A percentile compares a stretch with the other conserved stretches of the same genome.
Conservation (phyloP, 2,113 vertebrate species). For the Meles meles region DNA sequence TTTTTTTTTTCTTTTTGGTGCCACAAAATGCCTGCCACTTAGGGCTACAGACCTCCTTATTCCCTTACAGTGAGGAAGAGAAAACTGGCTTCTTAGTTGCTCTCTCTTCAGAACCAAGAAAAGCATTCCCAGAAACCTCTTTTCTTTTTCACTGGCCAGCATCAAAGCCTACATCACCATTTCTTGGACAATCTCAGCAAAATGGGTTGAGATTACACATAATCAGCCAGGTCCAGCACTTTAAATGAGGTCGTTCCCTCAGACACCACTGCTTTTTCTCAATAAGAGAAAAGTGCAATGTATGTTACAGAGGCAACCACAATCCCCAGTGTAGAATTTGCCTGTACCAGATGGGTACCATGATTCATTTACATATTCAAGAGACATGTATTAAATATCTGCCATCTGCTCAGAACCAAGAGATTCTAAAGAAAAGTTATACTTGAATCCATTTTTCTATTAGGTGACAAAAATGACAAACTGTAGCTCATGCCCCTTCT, state of each 20-base stretch:
- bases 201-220: not conserved
- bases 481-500: not conserved
- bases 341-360: constrained; percentile 39
- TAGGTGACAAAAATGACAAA: constrained; percentile 48
- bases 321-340: not conserved
- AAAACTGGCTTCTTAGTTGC: not conserved
- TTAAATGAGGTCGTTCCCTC: not conserved
- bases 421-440: constrained; percentile 55
- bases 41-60: not conserved
- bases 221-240: not conserved
- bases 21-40: not conserved
- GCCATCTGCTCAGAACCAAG: constrained; percentile 59
- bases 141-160: not conserved
- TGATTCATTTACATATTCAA: constrained; percentile 63
- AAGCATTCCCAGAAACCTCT: not conserved
- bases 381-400: constrained; percentile 51
- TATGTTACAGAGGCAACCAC: constrained; percentile 17
- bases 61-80: not conserved
- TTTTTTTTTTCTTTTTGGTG: not conserved
- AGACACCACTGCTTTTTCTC: constrained; percentile 10
- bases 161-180: not conserved
- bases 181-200: constrained; percentile 1
- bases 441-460: constrained; percentile 13
- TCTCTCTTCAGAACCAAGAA: not conserved
- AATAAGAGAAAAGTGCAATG: not conserved